phyloP scores from a whole-genome alignment of 2,888 invertebrate genomes.

The Protonemura montana region DNA sequence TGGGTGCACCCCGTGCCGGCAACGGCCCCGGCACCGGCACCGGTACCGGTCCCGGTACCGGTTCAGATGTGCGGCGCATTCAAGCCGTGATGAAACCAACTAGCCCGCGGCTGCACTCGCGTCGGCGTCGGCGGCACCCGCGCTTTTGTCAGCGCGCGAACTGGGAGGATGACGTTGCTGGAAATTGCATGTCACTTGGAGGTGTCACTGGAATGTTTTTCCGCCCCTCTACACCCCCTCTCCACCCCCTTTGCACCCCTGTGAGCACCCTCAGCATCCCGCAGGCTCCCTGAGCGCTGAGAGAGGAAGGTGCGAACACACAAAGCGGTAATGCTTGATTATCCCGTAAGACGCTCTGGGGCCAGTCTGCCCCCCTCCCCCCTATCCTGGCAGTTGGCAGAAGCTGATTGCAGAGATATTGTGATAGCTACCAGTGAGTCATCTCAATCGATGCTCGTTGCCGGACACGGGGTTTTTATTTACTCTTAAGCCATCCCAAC shows the following conservation, averaged over 20 bases:
- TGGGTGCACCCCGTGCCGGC: not conserved
- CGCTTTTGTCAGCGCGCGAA: constrained; percentile 47
- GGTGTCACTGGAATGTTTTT: constrained; percentile 60
- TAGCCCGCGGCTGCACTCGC: not conserved
- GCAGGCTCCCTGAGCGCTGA: not conserved
- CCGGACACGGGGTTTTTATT: not conserved
- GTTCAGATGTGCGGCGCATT: not conserved
- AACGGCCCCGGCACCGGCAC: not conserved
- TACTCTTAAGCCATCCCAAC: no score
- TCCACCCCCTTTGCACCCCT: not conserved
- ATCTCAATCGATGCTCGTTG: no score
- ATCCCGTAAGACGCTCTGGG: not conserved
- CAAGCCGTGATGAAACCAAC: constrained; percentile 14
- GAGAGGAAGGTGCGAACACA: constrained; percentile 19
- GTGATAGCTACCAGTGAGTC: no score
- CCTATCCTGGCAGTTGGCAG: no score
- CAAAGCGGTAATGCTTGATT: constrained; percentile 31
- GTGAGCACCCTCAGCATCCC: no score
- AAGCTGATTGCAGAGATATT: no score
- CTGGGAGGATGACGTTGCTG: constrained; percentile 57
- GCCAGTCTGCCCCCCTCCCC: no score
- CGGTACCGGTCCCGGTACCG: not conserved
- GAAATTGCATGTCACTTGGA: constrained; percentile 63
- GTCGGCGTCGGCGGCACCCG: constrained; percentile 41
- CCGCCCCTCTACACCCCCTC: constrained; percentile 31